Evolutionary conservation across 2,113 vertebrate genomes (phyloP), one percentile per base, ranked within the genome.

Genomic region (Amphiprion ocellaris): DNA sequence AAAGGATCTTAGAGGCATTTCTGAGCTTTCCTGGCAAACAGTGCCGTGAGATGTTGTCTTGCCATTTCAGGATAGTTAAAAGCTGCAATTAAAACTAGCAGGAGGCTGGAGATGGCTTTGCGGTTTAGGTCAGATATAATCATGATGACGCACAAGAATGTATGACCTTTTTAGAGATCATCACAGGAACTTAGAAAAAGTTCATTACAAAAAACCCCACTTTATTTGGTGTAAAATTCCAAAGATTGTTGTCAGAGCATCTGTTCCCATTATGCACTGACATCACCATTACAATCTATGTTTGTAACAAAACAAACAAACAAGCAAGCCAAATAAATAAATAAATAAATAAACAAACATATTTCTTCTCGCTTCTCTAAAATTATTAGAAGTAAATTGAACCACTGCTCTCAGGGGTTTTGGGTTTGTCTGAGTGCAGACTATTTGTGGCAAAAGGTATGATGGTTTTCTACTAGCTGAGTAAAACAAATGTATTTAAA

Each of bases 101-200:
- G 23, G 44, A 73, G 41, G 64, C 46, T 54, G 52, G 62, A 47
- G 23, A 54, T 33, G 37, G 23, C 50, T 64, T 69, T 72, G 59
- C 49, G 8, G 68, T 59, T 81, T 37, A 68, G n/a, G 41, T 68
- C 56, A 39, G 37, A 77, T 46, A 59, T 17, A 55, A 69, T 49
- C 26, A 21, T 0, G 23, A 50, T 10, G 23, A 67, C 24, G 11
- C 55, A 46, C 50, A 65, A 60, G 53, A 17, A 71, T 16, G n/a
- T 49, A 16, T 14, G 44, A 59, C 19, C 3, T 65, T 60, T 59
- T 2, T 21, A 1, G 1, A 46, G 24, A 61, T 44, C 41, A 44
- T 12, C 14, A 14, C 41, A 44, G 41, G 41, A 44, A 44, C 14
- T 4, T 44, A 44, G 41, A 12, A 44, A 44, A 14, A 15, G 12